Evolutionary conservation across 2,113 vertebrate species (phyloP), one percentile per base, ranked within the genome.

Genomic region (Gadus chalcogrammus): DNA sequence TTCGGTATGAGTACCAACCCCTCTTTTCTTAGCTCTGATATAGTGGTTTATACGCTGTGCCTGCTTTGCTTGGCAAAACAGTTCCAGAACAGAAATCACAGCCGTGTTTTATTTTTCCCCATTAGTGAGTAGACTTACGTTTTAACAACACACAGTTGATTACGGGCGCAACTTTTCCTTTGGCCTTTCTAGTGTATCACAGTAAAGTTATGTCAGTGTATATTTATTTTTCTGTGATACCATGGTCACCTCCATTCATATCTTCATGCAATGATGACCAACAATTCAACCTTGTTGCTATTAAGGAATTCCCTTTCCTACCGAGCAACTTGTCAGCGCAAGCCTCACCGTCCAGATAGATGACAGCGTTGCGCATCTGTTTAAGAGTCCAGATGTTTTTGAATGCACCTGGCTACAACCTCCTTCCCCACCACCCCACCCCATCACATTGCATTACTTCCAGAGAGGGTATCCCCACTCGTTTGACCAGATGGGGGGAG

Each of bases 381-480:
- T 77, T 53, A 73, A 78, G 69, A 67, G 28, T 85, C 78, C 87
- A 91, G 84, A 89, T 90, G 88, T 89, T 85, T 85, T 84, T 67
- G 72, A 71, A 82, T 72, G 71, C 82, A 85, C 80, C 80, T 88
- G 83, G 81, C 79, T 42, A 73, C 69, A 64, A 66, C 67, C 56
- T 61, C 79, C 62, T 38, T 63, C 28, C 28, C 42, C 69, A 63
- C 67, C 74, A 78, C 70, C 71, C 61, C 71, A 61, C 74, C 52
- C 22, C 42, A 48, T 48, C 42, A 9, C 42, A 1, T 48, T 48
- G 42, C 65, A 70, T 68, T 71, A 64, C 24, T 1, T 64, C 24
- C 55, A 65, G 64, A 60, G 60, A 68, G 72, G 73, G 66, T 63
- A 69, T 69, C 65, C 67, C 68, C 70, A 7, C 74, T 74, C 68